Percentiles rank a stretch among this genome's conserved stretches.
Conservation (phyloP, 2,797 vertebrate genomes). For the Acomys russatus region DNA sequence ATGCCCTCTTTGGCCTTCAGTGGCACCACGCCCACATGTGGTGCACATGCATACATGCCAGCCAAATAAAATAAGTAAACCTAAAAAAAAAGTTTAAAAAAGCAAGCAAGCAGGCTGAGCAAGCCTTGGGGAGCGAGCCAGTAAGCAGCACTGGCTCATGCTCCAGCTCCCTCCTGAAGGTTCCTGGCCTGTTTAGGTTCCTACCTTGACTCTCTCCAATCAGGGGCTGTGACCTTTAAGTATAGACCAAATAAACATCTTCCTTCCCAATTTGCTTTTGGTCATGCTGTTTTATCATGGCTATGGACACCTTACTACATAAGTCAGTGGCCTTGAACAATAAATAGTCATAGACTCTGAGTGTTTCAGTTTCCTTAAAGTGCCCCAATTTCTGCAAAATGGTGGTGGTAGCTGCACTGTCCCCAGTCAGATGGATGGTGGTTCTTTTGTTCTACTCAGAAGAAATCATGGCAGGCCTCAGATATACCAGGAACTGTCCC, state of each 20-base stretch:
- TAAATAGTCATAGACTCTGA: not conserved
- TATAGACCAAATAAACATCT: not conserved
- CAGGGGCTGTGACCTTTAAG: not conserved
- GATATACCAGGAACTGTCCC: not conserved
- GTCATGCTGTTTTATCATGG: not conserved
- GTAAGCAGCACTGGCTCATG: not conserved
- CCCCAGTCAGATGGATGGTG: not conserved
- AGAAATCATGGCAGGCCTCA: not conserved
- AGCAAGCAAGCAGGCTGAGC: not conserved
- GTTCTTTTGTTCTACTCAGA: not conserved
- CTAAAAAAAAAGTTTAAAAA: not conserved
- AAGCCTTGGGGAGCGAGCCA: not conserved
- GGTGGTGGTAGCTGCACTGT: not conserved
- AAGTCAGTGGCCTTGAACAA: not conserved
- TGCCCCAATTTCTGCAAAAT: not conserved
- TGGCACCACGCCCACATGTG: not conserved
- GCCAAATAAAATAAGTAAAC: not conserved
- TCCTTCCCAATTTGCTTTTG: not conserved
- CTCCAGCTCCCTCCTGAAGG: not conserved
- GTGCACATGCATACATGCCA: not conserved
- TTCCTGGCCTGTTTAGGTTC: not conserved
- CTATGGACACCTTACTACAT: not conserved
- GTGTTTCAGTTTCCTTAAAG: not conserved
- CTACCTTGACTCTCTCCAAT: not conserved
- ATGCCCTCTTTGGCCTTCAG: not conserved